Conservation (phyloP, 1,140 invertebrate species). For the Oncopeltus fasciatus region DNA sequence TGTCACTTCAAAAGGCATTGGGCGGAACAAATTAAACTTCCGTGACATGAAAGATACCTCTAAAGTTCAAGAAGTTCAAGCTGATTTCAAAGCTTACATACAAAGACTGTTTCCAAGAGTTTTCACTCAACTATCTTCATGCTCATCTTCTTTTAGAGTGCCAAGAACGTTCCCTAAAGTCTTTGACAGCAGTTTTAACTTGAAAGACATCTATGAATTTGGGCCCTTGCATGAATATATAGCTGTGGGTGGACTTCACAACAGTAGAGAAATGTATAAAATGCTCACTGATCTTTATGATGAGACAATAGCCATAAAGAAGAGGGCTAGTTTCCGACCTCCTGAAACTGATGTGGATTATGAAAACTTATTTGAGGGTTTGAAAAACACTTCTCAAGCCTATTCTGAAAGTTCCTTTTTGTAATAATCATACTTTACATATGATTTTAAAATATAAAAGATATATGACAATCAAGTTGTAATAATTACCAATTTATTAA, state of each 20-base stretch:
- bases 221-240: neutral
- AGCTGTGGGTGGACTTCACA: neutral
- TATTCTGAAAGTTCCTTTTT: neutral
- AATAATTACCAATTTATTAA: no score
- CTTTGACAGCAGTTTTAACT: slow-evolving; percentile 3
- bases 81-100: neutral
- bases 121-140: neutral
- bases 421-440: neutral
- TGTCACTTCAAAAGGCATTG: neutral
- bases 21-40: neutral
- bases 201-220: neutral
- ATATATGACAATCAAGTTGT: no score
- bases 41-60: neutral
- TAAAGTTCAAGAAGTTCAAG: neutral
- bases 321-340: neutral
- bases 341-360: neutral
- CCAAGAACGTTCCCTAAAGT: slow-evolving; percentile 7
- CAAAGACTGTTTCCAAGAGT: neutral
- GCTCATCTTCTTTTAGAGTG: neutral
- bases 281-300: neutral
- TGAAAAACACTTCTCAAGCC: neutral
- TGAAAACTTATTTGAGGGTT: neutral
- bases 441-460: no score
- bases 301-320: neutral
- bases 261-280: neutral